Conservation (phyloP, 1,140 invertebrate species). For the Monomorium pharaonis region DNA sequence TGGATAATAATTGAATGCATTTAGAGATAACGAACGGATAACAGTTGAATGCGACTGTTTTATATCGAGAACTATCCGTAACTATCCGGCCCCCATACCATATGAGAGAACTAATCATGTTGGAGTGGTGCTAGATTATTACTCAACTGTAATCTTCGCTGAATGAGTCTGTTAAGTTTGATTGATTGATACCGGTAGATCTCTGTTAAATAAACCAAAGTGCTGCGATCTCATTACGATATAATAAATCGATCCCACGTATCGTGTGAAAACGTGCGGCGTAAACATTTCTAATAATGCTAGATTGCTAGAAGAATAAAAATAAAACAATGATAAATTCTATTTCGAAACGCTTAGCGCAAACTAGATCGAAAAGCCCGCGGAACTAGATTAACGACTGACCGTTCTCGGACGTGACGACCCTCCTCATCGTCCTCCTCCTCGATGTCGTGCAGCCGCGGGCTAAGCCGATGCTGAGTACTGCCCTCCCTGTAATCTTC, state of each 20-base stretch:
- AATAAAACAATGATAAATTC: background rate
- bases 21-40: slow-evolving; percentile 6
- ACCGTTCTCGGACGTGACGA: slow-evolving; percentile 81
- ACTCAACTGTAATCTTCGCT: background rate
- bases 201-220: background rate
- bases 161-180: background rate
- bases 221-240: background rate
- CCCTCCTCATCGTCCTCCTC: slow-evolving; percentile 86
- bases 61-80: background rate
- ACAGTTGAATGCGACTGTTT: background rate
- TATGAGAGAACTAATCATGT: background rate
- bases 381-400: slow-evolving; percentile 65
- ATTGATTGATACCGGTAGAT: background rate
- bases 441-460: slow-evolving; percentile 85
- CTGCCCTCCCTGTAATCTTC: slow-evolving; percentile 78
- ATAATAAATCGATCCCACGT: background rate
- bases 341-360: background rate
- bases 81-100: background rate
- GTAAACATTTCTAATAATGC: background rate
- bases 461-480: slow-evolving; percentile 82
- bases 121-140: background rate
- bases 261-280: slow-evolving; percentile 5
- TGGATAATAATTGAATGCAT: slow-evolving; percentile 2
- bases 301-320: too few relatives aligned
- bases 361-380: background rate